Conservation (phyloP, 2,888 invertebrate genomes). For the Protonemura montana region DNA sequence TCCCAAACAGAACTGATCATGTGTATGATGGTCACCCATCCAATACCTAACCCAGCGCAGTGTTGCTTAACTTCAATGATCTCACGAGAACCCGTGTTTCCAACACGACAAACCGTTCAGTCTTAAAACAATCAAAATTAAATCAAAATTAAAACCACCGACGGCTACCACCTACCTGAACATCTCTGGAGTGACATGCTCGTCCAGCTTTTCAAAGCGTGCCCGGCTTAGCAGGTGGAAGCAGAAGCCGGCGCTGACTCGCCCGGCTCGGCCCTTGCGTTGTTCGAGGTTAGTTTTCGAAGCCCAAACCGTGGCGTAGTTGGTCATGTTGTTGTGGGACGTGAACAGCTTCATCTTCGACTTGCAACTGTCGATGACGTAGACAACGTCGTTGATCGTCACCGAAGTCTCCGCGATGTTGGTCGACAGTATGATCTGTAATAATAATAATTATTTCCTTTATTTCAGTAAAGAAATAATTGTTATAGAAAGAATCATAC, state of each 20-base stretch:
- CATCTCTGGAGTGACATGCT: constrained; percentile 96
- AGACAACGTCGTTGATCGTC: constrained; percentile 98
- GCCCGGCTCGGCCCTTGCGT: constrained; percentile 92
- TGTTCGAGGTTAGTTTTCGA: constrained; percentile 95
- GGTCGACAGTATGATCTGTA: constrained; percentile 95
- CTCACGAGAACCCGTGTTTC: no score
- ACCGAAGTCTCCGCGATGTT: constrained; percentile 99
- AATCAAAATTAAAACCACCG: no score
- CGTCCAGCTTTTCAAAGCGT: constrained; percentile 76
- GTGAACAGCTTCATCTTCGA: constrained; percentile 98
- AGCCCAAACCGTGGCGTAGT: constrained; percentile 97
- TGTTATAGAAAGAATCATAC: no score
- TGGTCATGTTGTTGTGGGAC: constrained; percentile 98
- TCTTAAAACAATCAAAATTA: no score
- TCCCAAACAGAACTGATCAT: no score
- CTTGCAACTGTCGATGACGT: constrained; percentile 96
- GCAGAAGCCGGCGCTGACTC: constrained; percentile 92
- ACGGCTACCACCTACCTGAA: constrained; percentile 70
- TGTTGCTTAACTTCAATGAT: no score
- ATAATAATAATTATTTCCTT: no score
- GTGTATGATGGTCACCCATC: no score
- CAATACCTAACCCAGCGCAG: no score
- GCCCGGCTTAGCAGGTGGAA: constrained; percentile 84
- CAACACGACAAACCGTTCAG: no score
- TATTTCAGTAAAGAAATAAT: no score